Base-by-base conservation (phyloP, 1,140 invertebrate genomes). In the Teleogryllus occipitalis region DNA sequence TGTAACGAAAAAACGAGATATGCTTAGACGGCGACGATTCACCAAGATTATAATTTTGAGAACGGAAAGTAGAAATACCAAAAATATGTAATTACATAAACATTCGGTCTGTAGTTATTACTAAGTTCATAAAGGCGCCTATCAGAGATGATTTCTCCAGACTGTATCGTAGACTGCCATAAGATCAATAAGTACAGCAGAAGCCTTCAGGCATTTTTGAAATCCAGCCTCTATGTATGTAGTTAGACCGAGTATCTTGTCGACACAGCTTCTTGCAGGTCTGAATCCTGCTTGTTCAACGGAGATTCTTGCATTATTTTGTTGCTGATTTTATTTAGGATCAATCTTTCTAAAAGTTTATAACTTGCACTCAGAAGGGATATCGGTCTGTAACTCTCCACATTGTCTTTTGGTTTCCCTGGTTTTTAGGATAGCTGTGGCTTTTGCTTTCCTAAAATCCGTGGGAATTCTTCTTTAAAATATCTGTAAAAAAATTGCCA, bases 191-290 rank as follows among this genome's bases (percentile, higher is more conserved):
- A 3, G 7, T 65, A 3, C 54, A 10, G 54, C 1, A 75, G 18
- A 15, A 46, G 74, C 65, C 79, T 76, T 39, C n/a, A 22, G 49
- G 73, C 22, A 79, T 75, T 77, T 73, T 72, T 81, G 80, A 72
- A 81, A 81, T 47, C 78, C 80, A 47, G 78, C 47, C 76, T 79
- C 80, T 72, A 81, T 54, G n/a, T 77, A 48, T 10, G 75, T 79
- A 15, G 78, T 81, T 49, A 81, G 47, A 65, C 49, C 47, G 12
- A 80, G 49, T 65, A 81, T 78, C 39, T 81, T 78, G 54, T 81
- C 78, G 15, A 74, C 74, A 72, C 80, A 81, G 49, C 78, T 47
- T 79, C 74, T 14, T 27, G 48, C 21, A 22, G 77, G 77, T 49
- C 73, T 77, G 75, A 81, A 81, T 21, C 78, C 49, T 18, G 78